Base-by-base conservation (phyloP, 2,888 invertebrate species). In the Orthosia gothica region DNA sequence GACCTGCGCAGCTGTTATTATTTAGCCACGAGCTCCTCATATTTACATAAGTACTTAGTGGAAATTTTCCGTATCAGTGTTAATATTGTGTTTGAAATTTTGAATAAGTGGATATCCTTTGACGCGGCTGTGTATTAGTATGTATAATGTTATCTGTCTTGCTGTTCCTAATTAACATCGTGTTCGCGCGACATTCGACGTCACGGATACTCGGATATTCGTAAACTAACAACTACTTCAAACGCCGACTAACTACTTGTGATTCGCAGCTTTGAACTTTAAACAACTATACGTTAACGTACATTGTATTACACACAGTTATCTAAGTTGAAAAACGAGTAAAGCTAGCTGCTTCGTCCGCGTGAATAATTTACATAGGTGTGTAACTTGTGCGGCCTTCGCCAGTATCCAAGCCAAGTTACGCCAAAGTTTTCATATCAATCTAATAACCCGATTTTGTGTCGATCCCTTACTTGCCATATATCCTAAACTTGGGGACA, bases 181-280 rank as follows among this genome's bases (percentile, higher is more conserved):
- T 58, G 74, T 83, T 79, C 63, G 57, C 62, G 55, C 26, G 68
- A 76, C 70, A 69, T 73, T 73, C 70, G 49, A 68, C 66, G 75
- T 76, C 59, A 68, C 57, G 73, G 64, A 68, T 79, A 0, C 40
- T 9, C 50, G 73, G 64, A 68, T 79, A 65, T 73, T 81, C 62
- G 68, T 57, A 62, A 71, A 79, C 83, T 71, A 74, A 80, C 71
- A 74, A 79, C 70, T 83, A 70, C 79, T 73, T 64, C 79, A 83
- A 83, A 83, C 49, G 73, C 23, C 45, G 67, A 50, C 67, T 63
- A 83, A 70, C 57, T 80, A 66, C 68, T 69, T 74, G 64, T 65
- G 70, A 79, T 64, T 79, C 73, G 73, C 32, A 54, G 83, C 69
- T 79, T 79, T 83, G n/a, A 54, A 70, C 63, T 65, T 66, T 49